Conservation (phyloP, 2,797 vertebrate genomes). For the Sardinella longiceps region DNA sequence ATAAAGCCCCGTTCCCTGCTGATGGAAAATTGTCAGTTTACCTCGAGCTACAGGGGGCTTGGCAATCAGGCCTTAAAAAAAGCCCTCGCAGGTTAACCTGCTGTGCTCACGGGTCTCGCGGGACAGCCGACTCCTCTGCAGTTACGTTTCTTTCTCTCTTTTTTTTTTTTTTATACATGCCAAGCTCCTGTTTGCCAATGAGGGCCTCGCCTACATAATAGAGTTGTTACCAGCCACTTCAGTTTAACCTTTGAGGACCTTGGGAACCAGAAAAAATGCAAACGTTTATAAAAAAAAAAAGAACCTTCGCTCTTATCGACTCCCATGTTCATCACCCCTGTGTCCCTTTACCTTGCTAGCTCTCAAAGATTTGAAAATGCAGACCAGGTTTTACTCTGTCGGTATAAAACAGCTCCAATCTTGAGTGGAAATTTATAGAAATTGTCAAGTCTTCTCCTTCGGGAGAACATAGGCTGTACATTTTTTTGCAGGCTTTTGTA, state of each 20-base stretch:
- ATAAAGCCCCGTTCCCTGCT: constrained; percentile 89
- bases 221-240: constrained; percentile 81
- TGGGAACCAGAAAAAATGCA: constrained; percentile 57
- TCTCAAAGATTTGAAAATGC: constrained; percentile 14
- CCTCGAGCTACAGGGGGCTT: constrained; percentile 84
- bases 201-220: constrained; percentile 79
- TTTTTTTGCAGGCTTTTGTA: neutral
- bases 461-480: neutral
- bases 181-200: constrained; percentile 83
- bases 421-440: constrained; percentile 6
- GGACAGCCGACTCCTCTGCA: constrained; percentile 81
- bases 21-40: constrained; percentile 92
- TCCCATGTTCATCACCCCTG: constrained; percentile 31
- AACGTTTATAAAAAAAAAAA: constrained; percentile 50
- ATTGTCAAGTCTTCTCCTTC: neutral
- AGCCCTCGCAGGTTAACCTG: constrained; percentile 91
- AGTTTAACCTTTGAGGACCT: constrained; percentile 75
- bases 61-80: constrained; percentile 90
- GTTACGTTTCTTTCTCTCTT: constrained; percentile 48
- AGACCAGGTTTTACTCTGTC: constrained; percentile 29
- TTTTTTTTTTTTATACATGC: constrained; percentile 72
- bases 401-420: constrained; percentile 23
- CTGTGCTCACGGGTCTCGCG: constrained; percentile 89
- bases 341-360: constrained; percentile 27
- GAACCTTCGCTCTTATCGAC: constrained; percentile 38